phyloP scores from a whole-genome alignment of 2,888 invertebrate species.

The Hydrotaea cyrtoneurina region DNA sequence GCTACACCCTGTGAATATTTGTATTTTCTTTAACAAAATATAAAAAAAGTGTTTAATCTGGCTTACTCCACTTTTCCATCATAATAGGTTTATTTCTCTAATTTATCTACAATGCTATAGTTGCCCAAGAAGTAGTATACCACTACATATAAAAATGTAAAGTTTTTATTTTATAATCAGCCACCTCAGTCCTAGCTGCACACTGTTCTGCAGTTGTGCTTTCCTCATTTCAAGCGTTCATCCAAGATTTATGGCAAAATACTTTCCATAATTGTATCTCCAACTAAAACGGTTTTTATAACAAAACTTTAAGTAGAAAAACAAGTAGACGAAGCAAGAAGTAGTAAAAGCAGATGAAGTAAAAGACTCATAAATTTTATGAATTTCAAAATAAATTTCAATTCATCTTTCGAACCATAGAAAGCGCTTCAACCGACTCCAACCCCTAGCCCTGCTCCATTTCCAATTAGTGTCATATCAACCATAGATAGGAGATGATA shows the following conservation, averaged over 20 bases:
- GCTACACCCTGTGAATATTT: too few species aligned
- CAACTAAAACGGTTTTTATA: slow-evolving; percentile 28
- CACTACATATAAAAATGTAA: not conserved
- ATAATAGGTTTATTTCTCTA: not conserved
- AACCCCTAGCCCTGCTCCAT: not conserved
- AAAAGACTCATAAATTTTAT: slow-evolving; percentile 18
- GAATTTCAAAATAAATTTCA: slow-evolving; percentile 43
- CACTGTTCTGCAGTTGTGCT: not conserved
- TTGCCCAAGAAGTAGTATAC: not conserved
- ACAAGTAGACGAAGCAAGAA: not conserved
- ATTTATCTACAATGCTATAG: not conserved
- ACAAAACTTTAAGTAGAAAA: slow-evolving; percentile 37
- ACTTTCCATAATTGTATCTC: slow-evolving; percentile 60
- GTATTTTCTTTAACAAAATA: too few species aligned
- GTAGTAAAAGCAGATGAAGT: not conserved
- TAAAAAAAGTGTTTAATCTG: too few species aligned
- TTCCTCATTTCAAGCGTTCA: not conserved
- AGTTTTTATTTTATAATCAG: slow-evolving; percentile 1
- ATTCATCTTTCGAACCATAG: slow-evolving; percentile 23
- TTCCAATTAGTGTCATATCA: not conserved
- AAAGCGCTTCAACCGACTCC: not conserved
- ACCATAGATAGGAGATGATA: not conserved
- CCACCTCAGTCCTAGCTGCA: not conserved
- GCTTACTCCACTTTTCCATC: not conserved
- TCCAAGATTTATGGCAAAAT: slow-evolving; percentile 59